Conservation (phyloP, 2,888 invertebrate genomes). For the Aelia acuminata region DNA sequence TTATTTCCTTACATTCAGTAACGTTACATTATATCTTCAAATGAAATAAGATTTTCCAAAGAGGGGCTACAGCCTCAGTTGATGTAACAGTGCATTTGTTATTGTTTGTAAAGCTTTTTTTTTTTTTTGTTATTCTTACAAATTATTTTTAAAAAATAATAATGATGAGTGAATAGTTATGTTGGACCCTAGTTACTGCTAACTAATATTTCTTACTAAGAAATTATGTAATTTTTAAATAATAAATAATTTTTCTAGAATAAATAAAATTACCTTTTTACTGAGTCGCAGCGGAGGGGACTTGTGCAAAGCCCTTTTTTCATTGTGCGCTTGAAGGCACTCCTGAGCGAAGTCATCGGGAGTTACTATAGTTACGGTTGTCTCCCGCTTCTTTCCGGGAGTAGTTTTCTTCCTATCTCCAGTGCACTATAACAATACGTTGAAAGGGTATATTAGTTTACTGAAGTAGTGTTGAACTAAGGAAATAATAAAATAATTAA, state of each 20-base stretch:
- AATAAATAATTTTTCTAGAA: not conserved
- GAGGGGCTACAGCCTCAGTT: too few species aligned
- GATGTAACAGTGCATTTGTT: not conserved
- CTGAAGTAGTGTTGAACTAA: too few species aligned
- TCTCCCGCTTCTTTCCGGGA: slow-evolving; percentile 59
- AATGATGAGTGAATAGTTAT: not conserved
- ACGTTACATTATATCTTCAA: too few species aligned
- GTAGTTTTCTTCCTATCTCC: slow-evolving; percentile 43
- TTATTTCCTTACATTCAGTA: too few species aligned
- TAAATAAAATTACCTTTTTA: slow-evolving; percentile 66
- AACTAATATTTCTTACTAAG: too few species aligned
- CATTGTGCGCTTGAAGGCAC: slow-evolving; percentile 83
- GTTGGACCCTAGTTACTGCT: not conserved
- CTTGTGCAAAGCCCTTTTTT: slow-evolving; percentile 79
- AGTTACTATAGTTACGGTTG: slow-evolving; percentile 60
- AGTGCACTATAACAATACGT: slow-evolving; percentile 60
- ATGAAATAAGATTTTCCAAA: too few species aligned
- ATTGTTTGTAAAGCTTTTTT: too few species aligned
- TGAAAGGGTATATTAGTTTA: too few species aligned
- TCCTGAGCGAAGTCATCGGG: slow-evolving; percentile 76
- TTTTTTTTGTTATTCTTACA: too few species aligned
- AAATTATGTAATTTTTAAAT: not conserved
- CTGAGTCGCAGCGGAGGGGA: slow-evolving; percentile 74
- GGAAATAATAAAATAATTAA: too few species aligned
- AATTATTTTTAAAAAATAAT: not conserved